Percentiles rank a stretch among this genome's conserved stretches.
Conservation (phyloP, 2,797 vertebrate genomes). For the Pagetopsis macropterus region DNA sequence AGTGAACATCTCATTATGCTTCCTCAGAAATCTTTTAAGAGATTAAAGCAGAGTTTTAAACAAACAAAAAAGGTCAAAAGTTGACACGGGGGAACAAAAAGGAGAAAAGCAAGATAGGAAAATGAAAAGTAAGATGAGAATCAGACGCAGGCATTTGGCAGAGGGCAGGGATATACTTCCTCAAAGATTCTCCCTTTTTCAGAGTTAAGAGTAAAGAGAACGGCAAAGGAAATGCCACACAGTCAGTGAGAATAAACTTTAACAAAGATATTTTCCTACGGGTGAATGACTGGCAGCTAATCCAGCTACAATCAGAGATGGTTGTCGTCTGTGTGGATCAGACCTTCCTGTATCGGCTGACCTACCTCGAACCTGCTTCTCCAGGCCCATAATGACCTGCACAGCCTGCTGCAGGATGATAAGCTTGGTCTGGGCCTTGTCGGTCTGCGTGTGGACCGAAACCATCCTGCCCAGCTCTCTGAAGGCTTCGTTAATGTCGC, state of each 20-base stretch:
- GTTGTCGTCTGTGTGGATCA: conserved; percentile 46
- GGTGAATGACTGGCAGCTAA: conserved; percentile 22
- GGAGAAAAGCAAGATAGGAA: conserved; percentile 41
- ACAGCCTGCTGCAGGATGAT: conserved; percentile 99
- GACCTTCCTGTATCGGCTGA: conserved; percentile 66
- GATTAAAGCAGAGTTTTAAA: conserved; percentile 21
- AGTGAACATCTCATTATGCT: not conserved
- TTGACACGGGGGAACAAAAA: conserved; percentile 16
- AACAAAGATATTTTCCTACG: conserved; percentile 27
- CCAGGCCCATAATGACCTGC: conserved; percentile 98
- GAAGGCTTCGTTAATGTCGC: conserved; percentile 99
- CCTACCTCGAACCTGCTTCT: conserved; percentile 99
- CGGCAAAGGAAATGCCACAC: conserved; percentile 41
- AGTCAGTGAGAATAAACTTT: conserved; percentile 29
- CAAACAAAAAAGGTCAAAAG: conserved; percentile 9
- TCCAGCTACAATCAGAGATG: conserved; percentile 29
- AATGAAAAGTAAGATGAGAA: conserved; percentile 48
- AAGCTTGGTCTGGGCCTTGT: conserved; percentile 99
- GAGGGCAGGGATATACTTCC: conserved; percentile 68
- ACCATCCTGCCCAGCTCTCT: conserved; percentile 99
- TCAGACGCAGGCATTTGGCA: conserved; percentile 57
- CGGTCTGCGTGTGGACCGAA: conserved; percentile 98
- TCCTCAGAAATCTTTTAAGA: not conserved
- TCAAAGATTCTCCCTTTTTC: conserved; percentile 50
- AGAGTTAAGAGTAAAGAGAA: conserved; percentile 44